Evolutionary conservation across 2,113 vertebrate genomes (phyloP).

Genomic region (Odontophorus gujanensis): DNA sequence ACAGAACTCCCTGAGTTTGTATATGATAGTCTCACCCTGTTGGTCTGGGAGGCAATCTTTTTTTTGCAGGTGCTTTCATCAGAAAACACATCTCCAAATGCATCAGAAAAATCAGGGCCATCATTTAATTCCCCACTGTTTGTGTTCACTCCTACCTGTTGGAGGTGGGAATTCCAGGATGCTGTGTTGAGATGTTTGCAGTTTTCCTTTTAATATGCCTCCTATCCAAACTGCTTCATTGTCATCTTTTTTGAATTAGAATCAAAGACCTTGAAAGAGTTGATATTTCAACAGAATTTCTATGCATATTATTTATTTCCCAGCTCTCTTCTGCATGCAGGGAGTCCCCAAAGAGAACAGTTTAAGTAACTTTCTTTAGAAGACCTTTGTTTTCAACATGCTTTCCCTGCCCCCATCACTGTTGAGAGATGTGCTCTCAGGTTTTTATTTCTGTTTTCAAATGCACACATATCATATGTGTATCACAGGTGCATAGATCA

Average conservation of each 20-base stretch:
- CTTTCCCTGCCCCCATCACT: not conserved
- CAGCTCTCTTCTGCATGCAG: not conserved
- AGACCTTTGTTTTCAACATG: not conserved
- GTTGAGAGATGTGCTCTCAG: not conserved
- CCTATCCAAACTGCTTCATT: not conserved
- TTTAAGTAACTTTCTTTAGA: not conserved
- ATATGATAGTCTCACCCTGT: not conserved
- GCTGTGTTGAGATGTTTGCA: not conserved
- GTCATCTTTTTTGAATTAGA: not conserved
- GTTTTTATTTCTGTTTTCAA: not conserved
- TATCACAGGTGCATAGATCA: not conserved
- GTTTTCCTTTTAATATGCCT: not conserved
- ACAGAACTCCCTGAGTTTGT: not conserved
- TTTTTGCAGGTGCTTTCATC: not conserved
- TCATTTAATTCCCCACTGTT: not conserved
- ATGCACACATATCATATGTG: not conserved
- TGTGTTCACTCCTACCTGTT: not conserved
- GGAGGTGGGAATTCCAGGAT: accelerated
- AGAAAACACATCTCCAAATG: not conserved
- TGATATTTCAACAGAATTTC: not conserved
- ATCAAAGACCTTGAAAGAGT: not conserved
- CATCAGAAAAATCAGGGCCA: not conserved
- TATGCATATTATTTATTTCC: not conserved
- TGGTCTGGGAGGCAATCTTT: not conserved
- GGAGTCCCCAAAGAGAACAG: not conserved